Conservation (phyloP, 2,888 invertebrate genomes). For the Leistus spinibarbis region DNA sequence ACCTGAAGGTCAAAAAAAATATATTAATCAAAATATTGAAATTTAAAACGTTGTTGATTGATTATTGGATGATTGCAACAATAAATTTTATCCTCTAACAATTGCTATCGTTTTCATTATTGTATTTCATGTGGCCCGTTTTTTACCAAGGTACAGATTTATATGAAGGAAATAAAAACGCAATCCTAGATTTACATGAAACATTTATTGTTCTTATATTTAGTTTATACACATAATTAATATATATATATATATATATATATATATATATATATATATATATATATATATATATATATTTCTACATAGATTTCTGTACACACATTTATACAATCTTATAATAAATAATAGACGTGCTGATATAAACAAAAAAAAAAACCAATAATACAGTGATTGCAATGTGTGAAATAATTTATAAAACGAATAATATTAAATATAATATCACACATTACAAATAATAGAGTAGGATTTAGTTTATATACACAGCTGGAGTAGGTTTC, state of each 20-base stretch:
- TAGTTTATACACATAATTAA: slow-evolving; percentile 30
- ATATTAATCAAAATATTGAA: no score
- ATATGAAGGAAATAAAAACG: not conserved
- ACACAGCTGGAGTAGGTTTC: slow-evolving; percentile 30
- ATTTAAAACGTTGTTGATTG: no score
- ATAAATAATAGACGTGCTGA: slow-evolving; percentile 28
- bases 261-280: not conserved
- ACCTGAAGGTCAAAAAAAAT: no score
- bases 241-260: not conserved
- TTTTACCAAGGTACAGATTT: not conserved
- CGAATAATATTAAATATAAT: slow-evolving; percentile 43
- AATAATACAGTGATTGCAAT: slow-evolving; percentile 13
- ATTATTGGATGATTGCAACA: no score
- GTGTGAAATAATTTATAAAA: slow-evolving; percentile 25
- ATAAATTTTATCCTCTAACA: no score
- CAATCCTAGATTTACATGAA: slow-evolving; percentile 30
- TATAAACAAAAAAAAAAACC: slow-evolving; percentile 31
- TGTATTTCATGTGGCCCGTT: no score
- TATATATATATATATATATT: slow-evolving; percentile 28
- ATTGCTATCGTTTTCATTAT: no score
- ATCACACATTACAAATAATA: slow-evolving; percentile 35
- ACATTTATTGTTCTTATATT: slow-evolving; percentile 36
- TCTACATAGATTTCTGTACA: slow-evolving; percentile 38
- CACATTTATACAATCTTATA: slow-evolving; percentile 38
- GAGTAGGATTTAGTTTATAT: slow-evolving; percentile 25